These are phyloP conservation scores for Stenodema calcarata DNA, from an alignment of 2,888 invertebrate species.

Conservation along the genomic window DNA sequence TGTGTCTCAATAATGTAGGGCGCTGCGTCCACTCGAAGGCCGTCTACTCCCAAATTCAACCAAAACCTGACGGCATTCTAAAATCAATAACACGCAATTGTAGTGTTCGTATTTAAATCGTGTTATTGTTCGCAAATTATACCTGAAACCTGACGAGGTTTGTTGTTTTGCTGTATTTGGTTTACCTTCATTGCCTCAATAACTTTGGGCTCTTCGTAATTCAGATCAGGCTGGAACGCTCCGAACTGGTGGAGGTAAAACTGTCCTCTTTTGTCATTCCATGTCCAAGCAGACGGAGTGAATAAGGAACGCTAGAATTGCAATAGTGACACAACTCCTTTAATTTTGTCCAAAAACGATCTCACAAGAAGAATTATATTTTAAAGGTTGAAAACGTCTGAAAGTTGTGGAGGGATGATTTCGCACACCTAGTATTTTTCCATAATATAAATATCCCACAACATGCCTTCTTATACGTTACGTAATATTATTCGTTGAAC, in stretches of 20 bases:
- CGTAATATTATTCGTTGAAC: too few relatives aligned
- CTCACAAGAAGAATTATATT: too few relatives aligned
- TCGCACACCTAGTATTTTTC: too few relatives aligned
- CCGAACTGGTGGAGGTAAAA: conserved; percentile 84
- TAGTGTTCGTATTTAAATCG: too few relatives aligned
- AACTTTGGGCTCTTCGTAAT: conserved; percentile 75
- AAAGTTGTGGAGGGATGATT: too few relatives aligned
- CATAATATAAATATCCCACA: too few relatives aligned
- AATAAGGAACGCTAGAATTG: conserved; percentile 8
- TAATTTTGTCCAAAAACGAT: too few relatives aligned
- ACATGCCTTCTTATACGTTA: too few relatives aligned
- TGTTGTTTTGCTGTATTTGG: background rate
- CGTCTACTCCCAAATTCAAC: conserved; percentile 77
- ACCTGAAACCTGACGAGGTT: background rate
- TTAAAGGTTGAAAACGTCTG: too few relatives aligned
- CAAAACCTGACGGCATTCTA: conserved; percentile 68
- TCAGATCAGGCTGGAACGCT: conserved; percentile 78
- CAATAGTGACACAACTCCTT: background rate
- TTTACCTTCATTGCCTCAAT: conserved; percentile 63
- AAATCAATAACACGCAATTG: background rate
- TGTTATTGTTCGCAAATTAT: too few relatives aligned
- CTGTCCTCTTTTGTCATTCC: conserved; percentile 65
- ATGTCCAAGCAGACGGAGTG: conserved; percentile 44
- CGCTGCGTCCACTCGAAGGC: conserved; percentile 83
- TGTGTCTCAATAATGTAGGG: conserved; percentile 71